Evolutionary conservation across 2,797 vertebrate species (phyloP), one percentile per base, ranked within the genome.

Genomic region (Paratrypauchen microcephalus): DNA sequence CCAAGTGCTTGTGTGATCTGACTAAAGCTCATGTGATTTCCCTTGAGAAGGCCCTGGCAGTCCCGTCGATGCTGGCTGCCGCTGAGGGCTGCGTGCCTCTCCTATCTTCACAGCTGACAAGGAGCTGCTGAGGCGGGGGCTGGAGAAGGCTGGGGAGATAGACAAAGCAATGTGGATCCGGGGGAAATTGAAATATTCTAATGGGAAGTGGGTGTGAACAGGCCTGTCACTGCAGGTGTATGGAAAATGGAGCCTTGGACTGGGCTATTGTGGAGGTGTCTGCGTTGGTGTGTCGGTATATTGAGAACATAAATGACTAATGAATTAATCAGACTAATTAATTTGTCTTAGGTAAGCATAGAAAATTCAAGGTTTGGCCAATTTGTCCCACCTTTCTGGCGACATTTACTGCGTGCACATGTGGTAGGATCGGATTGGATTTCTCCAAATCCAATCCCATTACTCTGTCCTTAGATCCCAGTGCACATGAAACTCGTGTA

Each of bases 1-100:
- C 78, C 80, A 75, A 83, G 83, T 71, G 83, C 79, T 79, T 74
- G 66, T 89, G 83, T 84, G 85, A 89, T 91, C 89, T 91, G 88
- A 88, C 90, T 89, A 89, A 91, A 89, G 86, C 87, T 82, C 79
- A 72, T 87, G 85, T 91, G 89, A 92, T 91, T 92, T 91, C 89
- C 87, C 90, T 65, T 24, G 91, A 90, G 90, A 76, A 86, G 77
- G 69, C 70, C 24, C 77, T 89, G 88, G 86, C 87, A 86, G 83
- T 82, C 82, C 78, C 83, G 69, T 77, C 80, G 75, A 84, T 65
- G 79, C 80, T 83, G 72, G 85, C 83, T 86, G 80, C 63, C 45
- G 64, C 83, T 78, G 63, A 82, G 84, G 80, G 85, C 78, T 88
- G 78, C 85, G 89, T 84, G 76, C 73, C 79, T 76, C 82, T 86